Conservation (phyloP, 2,888 invertebrate genomes). For the Acleris laterana region DNA sequence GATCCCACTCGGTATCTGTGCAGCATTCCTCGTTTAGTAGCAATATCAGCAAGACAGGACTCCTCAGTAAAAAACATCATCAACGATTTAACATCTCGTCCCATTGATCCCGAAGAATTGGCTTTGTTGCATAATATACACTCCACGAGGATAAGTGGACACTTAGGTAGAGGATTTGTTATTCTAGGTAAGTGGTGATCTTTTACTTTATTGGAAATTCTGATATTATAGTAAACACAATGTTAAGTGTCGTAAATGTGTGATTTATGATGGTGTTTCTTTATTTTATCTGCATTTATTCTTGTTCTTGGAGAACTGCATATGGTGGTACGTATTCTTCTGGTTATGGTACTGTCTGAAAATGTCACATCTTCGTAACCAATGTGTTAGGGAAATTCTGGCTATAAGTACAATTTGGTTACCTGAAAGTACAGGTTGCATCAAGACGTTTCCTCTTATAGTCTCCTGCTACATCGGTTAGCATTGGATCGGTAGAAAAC, state of each 20-base stretch:
- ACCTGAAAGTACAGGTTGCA: too few relatives aligned
- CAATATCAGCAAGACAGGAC: conserved; percentile 79
- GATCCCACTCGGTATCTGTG: conserved; percentile 20
- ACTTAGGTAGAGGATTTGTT: conserved; percentile 85
- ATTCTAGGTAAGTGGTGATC: conserved; percentile 51
- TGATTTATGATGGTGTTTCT: neutral
- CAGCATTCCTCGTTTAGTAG: conserved; percentile 66
- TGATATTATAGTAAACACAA: neutral
- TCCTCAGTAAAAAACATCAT: conserved; percentile 55
- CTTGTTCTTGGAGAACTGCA: too few relatives aligned
- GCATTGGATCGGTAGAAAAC: too few relatives aligned
- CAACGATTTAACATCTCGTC: conserved; percentile 42
- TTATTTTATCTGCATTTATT: too few relatives aligned
- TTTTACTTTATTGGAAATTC: neutral
- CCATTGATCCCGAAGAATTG: conserved; percentile 64
- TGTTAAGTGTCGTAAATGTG: too few relatives aligned
- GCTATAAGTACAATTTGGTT: too few relatives aligned
- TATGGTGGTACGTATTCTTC: too few relatives aligned
- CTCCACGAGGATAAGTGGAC: conserved; percentile 68
- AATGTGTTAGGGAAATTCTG: too few relatives aligned
- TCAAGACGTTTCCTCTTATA: too few relatives aligned
- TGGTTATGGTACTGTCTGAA: too few relatives aligned
- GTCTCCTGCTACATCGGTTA: too few relatives aligned
- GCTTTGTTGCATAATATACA: conserved; percentile 65
- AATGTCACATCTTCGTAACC: too few relatives aligned